A percentile compares a stretch with the other conserved stretches of the same genome.
phyloP scores from a whole-genome alignment of 2,888 invertebrate species.

The Clitarchus hookeri region DNA sequence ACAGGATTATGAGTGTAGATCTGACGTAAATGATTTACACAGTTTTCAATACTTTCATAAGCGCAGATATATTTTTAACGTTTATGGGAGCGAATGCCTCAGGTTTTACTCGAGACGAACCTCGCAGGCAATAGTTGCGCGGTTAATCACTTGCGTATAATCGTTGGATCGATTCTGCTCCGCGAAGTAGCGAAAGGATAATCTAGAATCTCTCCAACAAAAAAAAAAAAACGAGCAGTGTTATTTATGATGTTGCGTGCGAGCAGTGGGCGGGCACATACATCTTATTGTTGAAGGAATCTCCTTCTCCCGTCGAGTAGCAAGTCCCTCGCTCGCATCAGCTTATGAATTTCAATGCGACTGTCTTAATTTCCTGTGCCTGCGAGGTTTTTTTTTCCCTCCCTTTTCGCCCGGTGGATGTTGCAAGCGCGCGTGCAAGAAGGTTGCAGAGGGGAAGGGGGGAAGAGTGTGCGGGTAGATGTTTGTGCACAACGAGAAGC shows the following conservation, averaged over 20 bases:
- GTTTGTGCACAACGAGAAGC: background rate
- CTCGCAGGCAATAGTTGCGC: background rate
- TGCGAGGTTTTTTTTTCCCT: background rate
- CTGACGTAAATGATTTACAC: too few species aligned
- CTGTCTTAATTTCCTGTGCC: conserved; percentile 5
- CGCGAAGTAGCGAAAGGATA: background rate
- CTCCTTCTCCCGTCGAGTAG: background rate
- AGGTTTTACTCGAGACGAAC: too few species aligned
- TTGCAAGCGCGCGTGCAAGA: background rate
- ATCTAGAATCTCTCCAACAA: background rate
- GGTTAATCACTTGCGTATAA: background rate
- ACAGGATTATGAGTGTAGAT: too few species aligned
- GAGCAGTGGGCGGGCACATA: background rate
- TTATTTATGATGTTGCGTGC: conserved; percentile 3
- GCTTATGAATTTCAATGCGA: conserved; percentile 14
- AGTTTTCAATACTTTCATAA: too few species aligned
- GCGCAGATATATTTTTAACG: too few species aligned
- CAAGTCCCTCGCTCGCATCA: background rate
- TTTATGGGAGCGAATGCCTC: too few species aligned
- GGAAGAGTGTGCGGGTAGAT: background rate
- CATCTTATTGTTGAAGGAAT: conserved; percentile 11
- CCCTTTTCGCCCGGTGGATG: background rate
- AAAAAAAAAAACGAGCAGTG: background rate
- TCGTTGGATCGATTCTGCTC: background rate
- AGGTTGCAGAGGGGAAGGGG: background rate